These are phyloP conservation scores for Morinoia aosen DNA, from an alignment of 2,888 invertebrate species.

Conservation along the genomic window DNA sequence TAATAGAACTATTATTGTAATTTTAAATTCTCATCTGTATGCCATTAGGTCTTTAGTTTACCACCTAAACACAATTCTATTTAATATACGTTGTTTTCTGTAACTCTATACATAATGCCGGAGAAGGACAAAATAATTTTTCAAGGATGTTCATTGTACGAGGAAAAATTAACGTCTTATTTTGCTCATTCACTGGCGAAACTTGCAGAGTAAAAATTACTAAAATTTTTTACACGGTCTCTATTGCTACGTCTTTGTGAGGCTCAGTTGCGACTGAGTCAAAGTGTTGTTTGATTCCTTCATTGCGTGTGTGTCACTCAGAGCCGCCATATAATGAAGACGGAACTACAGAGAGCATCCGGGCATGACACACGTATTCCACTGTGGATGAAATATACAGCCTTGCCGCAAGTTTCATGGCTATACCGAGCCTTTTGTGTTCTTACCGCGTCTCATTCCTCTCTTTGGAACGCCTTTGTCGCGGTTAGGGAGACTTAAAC, in stretches of 20 bases:
- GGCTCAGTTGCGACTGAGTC: background rate
- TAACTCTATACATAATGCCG: background rate
- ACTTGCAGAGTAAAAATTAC: background rate
- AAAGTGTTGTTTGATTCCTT: background rate
- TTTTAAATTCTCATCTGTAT: background rate
- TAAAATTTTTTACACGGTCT: background rate
- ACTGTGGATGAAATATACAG: background rate
- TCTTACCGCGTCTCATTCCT: background rate
- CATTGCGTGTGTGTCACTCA: background rate
- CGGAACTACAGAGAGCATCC: background rate
- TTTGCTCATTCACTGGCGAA: background rate
- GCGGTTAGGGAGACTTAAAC: no score
- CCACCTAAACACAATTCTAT: background rate
- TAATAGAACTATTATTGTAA: background rate
- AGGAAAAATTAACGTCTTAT: background rate
- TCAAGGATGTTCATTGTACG: background rate
- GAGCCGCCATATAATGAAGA: background rate
- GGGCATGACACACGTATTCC: background rate
- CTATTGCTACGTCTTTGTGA: background rate
- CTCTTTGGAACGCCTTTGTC: background rate
- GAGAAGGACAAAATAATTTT: background rate
- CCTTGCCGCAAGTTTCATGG: background rate
- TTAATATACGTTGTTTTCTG: background rate
- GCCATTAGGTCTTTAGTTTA: background rate
- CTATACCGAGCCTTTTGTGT: background rate